A percentile compares a stretch with the other conserved stretches of the same genome.
phyloP scores from a whole-genome alignment of 2,797 vertebrate species.

The Sternarchorhynchus goeldii region DNA sequence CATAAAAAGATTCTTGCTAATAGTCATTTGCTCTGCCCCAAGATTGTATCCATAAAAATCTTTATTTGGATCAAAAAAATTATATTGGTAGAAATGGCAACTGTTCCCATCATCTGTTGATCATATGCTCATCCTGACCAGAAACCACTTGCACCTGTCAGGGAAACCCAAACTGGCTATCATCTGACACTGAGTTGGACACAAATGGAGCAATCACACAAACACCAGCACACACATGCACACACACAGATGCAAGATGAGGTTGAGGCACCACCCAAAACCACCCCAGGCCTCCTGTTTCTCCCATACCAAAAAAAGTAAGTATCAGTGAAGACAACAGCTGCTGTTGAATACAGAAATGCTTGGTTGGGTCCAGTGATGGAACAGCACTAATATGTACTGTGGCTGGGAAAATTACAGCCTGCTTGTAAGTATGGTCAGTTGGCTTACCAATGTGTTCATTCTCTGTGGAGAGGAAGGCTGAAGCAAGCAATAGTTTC shows the following conservation, averaged over 20 bases:
- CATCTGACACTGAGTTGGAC: not conserved
- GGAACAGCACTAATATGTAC: constrained; percentile 68
- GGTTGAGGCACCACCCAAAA: not conserved
- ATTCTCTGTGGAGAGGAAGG: constrained; percentile 36
- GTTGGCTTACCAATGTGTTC: constrained; percentile 60
- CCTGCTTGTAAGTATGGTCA: constrained; percentile 56
- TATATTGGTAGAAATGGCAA: no score
- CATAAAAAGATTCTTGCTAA: no score
- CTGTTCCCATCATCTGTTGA: constrained; percentile 63
- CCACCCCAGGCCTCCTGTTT: constrained; percentile 35
- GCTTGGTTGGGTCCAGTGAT: constrained; percentile 61
- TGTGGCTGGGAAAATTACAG: constrained; percentile 69
- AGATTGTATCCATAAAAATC: no score
- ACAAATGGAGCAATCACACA: constrained; percentile 51
- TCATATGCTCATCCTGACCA: constrained; percentile 53
- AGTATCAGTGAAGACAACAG: constrained; percentile 76
- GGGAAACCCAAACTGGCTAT: no score
- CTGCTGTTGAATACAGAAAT: constrained; percentile 53
- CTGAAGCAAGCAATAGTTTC: no score
- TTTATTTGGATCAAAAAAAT: no score
- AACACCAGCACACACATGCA: not conserved
- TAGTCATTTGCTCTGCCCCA: no score
- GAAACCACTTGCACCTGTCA: constrained; percentile 10
- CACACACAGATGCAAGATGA: not conserved
- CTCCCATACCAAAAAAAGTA: constrained; percentile 65